Evolutionary conservation across 2,888 invertebrate genomes (phyloP).

Genomic region (Taphrorychus bicolor): DNA sequence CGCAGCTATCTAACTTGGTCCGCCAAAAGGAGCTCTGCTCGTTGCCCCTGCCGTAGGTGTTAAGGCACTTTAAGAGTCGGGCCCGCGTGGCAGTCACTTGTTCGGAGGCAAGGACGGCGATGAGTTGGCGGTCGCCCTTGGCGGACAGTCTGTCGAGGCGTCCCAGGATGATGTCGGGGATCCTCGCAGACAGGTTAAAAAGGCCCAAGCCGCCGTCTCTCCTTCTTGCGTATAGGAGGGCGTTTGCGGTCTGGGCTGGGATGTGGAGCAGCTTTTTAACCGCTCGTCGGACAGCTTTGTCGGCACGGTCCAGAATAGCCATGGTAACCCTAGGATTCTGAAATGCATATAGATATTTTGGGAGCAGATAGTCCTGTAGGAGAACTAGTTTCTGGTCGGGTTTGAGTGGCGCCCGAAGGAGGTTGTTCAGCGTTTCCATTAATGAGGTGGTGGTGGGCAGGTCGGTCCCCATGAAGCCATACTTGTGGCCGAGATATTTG

Average conservation of each 20-base stretch:
- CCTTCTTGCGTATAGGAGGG: not conserved
- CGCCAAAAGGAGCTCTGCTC: not conserved
- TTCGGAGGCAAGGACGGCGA: too few relatives aligned
- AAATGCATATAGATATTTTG: constrained; percentile 3
- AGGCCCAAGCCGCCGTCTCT: constrained; percentile 10
- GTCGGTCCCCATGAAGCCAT: not conserved
- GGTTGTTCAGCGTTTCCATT: not conserved
- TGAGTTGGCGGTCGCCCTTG: too few relatives aligned
- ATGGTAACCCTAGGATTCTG: constrained; percentile 1
- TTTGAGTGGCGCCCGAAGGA: constrained; percentile 1
- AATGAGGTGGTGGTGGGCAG: not conserved
- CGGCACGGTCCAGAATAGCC: not conserved
- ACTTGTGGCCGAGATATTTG: too few relatives aligned
- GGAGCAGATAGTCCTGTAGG: constrained; percentile 6
- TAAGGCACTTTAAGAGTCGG: too few relatives aligned
- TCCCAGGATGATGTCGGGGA: too few relatives aligned
- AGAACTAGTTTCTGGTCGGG: constrained; percentile 9
- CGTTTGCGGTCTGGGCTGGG: constrained; percentile 9
- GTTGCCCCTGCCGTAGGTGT: too few relatives aligned
- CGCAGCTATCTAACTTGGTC: too few relatives aligned
- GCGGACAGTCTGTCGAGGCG: too few relatives aligned
- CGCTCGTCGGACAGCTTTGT: too few relatives aligned
- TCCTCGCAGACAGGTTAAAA: too few relatives aligned
- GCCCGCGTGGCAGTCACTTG: not conserved
- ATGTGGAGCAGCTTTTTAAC: constrained; percentile 11